Evolutionary conservation across 2,797 vertebrate species (phyloP).

Genomic region (Muscicapa striata): DNA sequence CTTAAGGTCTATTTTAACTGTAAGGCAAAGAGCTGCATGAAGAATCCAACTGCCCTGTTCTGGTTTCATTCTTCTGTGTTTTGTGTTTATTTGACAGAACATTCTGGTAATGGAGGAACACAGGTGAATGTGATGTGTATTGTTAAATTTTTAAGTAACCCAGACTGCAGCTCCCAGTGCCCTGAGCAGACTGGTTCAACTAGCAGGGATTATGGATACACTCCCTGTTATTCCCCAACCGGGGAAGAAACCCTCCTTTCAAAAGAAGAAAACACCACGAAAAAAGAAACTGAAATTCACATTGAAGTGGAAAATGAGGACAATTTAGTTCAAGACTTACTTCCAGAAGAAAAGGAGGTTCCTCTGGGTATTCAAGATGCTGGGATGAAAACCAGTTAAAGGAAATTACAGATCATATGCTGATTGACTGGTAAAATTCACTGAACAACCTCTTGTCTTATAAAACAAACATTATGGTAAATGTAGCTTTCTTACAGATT

Average conservation of each 20-base stretch:
- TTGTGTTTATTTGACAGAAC: constrained; percentile 52
- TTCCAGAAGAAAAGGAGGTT: constrained; percentile 45
- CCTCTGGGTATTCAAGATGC: constrained; percentile 53
- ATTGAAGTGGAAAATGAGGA: constrained; percentile 14
- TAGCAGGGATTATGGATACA: not conserved
- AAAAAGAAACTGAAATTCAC: not conserved
- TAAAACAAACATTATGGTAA: not conserved
- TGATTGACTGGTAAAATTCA: not conserved
- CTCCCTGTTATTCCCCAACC: not conserved
- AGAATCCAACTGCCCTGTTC: not conserved
- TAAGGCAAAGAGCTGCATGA: not conserved
- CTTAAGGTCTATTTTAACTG: not conserved
- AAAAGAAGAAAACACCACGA: constrained; percentile 61
- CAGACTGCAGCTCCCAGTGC: constrained; percentile 47
- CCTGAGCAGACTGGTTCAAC: not conserved
- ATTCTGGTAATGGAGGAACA: not conserved
- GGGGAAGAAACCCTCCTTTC: constrained; percentile 59
- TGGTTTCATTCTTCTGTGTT: not conserved
- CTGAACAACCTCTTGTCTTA: not conserved
- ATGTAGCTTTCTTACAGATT: not conserved
- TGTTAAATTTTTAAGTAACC: constrained; percentile 59
- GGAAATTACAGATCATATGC: not conserved
- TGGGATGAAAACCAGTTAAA: constrained; percentile 55
- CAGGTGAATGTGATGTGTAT: constrained; percentile 74
- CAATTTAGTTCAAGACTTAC: not conserved